Percentiles rank a stretch among this genome's conserved stretches.
phyloP scores from a whole-genome alignment of 2,797 vertebrate genomes.

The Crenuchus spilurus region DNA sequence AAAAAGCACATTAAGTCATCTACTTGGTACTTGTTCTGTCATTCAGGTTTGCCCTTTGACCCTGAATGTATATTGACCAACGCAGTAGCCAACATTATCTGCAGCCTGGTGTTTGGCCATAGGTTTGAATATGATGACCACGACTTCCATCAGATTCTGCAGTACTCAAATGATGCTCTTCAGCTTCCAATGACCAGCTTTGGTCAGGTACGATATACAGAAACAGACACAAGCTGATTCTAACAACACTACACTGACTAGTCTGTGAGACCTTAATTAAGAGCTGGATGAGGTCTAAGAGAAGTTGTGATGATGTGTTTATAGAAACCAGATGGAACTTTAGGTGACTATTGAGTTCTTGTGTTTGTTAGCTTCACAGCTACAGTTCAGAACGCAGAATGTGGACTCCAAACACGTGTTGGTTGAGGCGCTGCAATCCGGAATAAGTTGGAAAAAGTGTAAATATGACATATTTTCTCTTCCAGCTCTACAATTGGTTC shows the following conservation, averaged over 20 bases:
- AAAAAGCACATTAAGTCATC: not conserved
- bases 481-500: constrained; percentile 65
- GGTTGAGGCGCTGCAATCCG: too few relatives aligned
- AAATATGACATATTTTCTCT: not conserved
- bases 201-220: constrained; percentile 63
- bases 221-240: not conserved
- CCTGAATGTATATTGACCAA: constrained; percentile 69
- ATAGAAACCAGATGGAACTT: too few relatives aligned
- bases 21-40: not conserved
- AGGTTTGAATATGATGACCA: constrained; percentile 73
- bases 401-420: too few relatives aligned
- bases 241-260: too few relatives aligned
- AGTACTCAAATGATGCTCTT: constrained; percentile 61
- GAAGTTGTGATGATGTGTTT: too few relatives aligned
- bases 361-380: too few relatives aligned
- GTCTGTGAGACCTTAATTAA: too few relatives aligned
- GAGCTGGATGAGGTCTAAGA: too few relatives aligned
- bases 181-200: constrained; percentile 63
- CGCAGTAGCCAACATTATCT: constrained; percentile 76
- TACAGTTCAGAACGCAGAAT: too few relatives aligned
- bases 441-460: too few relatives aligned
- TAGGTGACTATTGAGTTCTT: too few relatives aligned
- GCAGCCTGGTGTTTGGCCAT: constrained; percentile 75
- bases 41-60: constrained; percentile 73
- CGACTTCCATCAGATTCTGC: constrained; percentile 65